Percentiles rank a stretch among this genome's conserved stretches.
phyloP scores from a whole-genome alignment of 2,888 invertebrate species.

The Drosophila yooni region DNA sequence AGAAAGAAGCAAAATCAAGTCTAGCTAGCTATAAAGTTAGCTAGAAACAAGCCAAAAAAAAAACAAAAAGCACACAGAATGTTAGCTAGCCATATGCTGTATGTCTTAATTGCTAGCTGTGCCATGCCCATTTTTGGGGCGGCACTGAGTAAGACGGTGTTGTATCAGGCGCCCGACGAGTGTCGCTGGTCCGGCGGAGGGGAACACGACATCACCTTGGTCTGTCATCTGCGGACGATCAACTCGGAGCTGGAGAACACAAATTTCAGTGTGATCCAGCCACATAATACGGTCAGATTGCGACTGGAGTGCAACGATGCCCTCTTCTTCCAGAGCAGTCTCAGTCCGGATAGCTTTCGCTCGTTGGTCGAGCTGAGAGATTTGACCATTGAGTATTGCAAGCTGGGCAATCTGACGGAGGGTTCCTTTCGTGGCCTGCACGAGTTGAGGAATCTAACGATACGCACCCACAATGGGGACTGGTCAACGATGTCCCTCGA shows the following conservation, averaged over 20 bases:
- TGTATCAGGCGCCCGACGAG: slow-evolving; percentile 93
- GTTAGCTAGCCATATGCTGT: slow-evolving; percentile 76
- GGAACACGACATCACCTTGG: slow-evolving; percentile 89
- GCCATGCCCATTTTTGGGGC: slow-evolving; percentile 84
- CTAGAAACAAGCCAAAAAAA: slow-evolving; percentile 49
- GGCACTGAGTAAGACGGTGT: slow-evolving; percentile 84
- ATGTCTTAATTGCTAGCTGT: slow-evolving; percentile 82
- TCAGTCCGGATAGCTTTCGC: slow-evolving; percentile 91
- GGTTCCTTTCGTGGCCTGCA: slow-evolving; percentile 92
- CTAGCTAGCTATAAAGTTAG: slow-evolving; percentile 38
- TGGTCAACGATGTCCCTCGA: slow-evolving; percentile 95
- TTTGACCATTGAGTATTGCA: slow-evolving; percentile 94
- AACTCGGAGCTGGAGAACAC: slow-evolving; percentile 95
- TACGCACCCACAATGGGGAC: slow-evolving; percentile 93
- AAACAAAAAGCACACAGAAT: slow-evolving; percentile 24
- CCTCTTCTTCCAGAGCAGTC: slow-evolving; percentile 91
- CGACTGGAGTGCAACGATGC: slow-evolving; percentile 93
- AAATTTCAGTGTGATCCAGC: slow-evolving; percentile 94
- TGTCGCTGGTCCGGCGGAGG: slow-evolving; percentile 86
- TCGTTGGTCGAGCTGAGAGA: slow-evolving; percentile 92
- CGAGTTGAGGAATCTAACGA: slow-evolving; percentile 93
- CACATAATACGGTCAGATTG: slow-evolving; percentile 92
- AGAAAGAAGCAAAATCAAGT: slow-evolving; percentile 6
- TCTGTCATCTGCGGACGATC: slow-evolving; percentile 92
- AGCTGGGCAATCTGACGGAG: slow-evolving; percentile 92